Conservation (phyloP, 2,113 vertebrate genomes). For the Puntigrus tetrazona region DNA sequence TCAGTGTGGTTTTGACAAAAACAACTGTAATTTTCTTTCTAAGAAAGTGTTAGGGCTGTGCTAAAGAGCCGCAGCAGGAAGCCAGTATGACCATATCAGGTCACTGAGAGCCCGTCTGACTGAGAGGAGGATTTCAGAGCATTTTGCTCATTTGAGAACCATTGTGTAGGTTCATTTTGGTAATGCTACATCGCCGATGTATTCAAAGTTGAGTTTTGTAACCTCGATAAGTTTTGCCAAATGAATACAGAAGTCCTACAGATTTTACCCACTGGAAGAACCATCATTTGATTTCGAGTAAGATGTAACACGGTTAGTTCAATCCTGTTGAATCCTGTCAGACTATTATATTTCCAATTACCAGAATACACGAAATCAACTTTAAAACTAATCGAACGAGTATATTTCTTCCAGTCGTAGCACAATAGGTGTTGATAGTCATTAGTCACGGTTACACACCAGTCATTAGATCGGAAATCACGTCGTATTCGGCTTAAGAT, state of each 20-base stretch:
- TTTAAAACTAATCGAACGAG: neutral
- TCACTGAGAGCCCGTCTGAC: neutral
- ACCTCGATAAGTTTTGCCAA: too few relatives aligned
- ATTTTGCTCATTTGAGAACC: neutral
- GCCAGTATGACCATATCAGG: constrained; percentile 39
- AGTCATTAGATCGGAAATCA: neutral
- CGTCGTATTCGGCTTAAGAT: neutral
- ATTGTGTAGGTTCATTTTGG: neutral
- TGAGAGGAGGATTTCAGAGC: constrained; percentile 24
- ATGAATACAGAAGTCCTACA: too few relatives aligned
- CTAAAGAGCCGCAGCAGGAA: neutral
- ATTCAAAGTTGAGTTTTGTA: neutral
- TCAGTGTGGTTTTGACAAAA: too few relatives aligned
- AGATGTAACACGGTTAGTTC: too few relatives aligned
- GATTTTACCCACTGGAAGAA: too few relatives aligned
- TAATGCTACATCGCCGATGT: neutral
- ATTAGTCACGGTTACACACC: neutral
- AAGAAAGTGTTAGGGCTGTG: neutral
- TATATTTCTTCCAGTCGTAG: too few relatives aligned
- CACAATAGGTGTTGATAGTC: neutral
- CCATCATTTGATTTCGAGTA: too few relatives aligned
- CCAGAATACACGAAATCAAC: neutral
- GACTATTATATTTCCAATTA: neutral
- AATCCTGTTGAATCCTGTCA: neutral
- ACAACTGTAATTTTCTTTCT: neutral